phyloP scores from a whole-genome alignment of 2,888 invertebrate species.

The Noctua janthina region DNA sequence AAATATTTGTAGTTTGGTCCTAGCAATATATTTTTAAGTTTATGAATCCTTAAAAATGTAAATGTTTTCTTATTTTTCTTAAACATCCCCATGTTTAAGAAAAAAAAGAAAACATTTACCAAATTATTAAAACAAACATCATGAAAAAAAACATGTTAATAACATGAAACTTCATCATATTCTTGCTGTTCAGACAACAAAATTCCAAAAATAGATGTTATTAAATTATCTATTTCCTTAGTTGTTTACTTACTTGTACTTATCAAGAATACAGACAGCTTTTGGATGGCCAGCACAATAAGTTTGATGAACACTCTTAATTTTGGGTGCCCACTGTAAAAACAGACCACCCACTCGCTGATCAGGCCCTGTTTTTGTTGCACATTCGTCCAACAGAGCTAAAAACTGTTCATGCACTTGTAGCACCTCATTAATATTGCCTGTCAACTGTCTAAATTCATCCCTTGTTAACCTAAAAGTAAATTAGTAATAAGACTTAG shows the following conservation, averaged over 20 bases:
- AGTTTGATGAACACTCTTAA: conserved; percentile 95
- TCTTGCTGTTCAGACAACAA: neutral
- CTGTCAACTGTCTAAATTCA: conserved; percentile 96
- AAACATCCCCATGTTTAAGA: neutral
- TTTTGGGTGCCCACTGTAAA: conserved; percentile 94
- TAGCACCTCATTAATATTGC: conserved; percentile 96
- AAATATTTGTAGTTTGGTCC: neutral
- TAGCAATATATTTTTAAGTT: neutral
- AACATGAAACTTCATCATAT: neutral
- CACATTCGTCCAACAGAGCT: conserved; percentile 94
- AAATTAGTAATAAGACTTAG: neutral
- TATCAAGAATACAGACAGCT: conserved; percentile 98
- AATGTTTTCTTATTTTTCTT: too few species aligned
- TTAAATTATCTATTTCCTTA: neutral
- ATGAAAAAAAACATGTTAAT: neutral
- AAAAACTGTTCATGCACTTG: conserved; percentile 96
- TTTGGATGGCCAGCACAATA: conserved; percentile 98
- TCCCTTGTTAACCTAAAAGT: conserved; percentile 93
- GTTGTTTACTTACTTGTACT: conserved; percentile 93
- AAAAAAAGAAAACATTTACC: neutral
- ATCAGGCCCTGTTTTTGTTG: conserved; percentile 92
- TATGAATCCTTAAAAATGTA: neutral
- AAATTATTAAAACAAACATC: neutral
- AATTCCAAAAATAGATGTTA: neutral
- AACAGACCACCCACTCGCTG: conserved; percentile 98